Conservation (phyloP, 2,113 vertebrate species). For the Oenanthe melanoleuca region DNA sequence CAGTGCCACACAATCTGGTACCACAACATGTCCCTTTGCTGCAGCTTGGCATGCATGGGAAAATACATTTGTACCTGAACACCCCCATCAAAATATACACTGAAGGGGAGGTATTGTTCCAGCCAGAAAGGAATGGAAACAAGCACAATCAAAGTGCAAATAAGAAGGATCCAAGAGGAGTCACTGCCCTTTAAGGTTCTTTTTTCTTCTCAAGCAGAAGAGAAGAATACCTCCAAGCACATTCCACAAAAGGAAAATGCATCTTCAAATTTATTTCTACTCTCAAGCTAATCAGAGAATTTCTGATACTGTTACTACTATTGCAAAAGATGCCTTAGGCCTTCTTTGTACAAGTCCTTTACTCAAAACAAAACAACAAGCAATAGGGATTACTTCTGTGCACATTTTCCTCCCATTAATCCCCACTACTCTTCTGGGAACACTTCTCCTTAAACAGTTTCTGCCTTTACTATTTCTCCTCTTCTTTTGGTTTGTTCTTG, state of each 20-base stretch:
- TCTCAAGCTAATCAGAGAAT: neutral
- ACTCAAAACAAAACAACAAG: neutral
- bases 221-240: neutral
- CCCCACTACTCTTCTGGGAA: neutral
- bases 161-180: neutral
- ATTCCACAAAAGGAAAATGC: neutral
- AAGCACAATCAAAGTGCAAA: neutral
- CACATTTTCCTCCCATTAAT: neutral
- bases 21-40: neutral
- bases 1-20: neutral
- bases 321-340: neutral
- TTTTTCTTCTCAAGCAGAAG: neutral
- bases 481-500: neutral
- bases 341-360: neutral
- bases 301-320: neutral
- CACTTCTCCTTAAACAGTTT: neutral
- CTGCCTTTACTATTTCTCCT: neutral
- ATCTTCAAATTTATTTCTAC: neutral
- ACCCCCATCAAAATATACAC: neutral
- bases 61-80: neutral
- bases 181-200: neutral
- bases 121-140: neutral
- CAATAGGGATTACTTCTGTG: neutral
- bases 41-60: neutral
- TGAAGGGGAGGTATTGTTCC: neutral